Percentiles rank a stretch among this genome's conserved stretches.
phyloP scores from a whole-genome alignment of 2,888 invertebrate genomes.

The Papilio gigon region DNA sequence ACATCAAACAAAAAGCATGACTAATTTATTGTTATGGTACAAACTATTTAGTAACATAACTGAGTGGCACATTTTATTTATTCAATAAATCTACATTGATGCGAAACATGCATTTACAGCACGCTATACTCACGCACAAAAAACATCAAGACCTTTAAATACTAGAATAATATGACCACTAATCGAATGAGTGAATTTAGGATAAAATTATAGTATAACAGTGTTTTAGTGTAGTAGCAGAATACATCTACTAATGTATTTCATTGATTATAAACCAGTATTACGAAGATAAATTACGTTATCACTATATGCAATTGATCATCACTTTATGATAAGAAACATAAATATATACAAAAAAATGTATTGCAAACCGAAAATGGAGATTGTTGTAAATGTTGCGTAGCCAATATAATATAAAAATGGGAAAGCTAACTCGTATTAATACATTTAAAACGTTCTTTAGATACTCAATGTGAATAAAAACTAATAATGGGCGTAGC shows the following conservation, averaged over 20 bases:
- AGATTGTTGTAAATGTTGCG: no score
- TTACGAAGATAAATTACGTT: constrained; percentile 5
- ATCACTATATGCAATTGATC: constrained; percentile 3
- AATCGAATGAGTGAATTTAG: neutral
- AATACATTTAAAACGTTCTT: neutral
- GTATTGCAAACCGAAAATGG: constrained; percentile 10
- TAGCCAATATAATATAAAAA: neutral
- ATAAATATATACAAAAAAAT: constrained; percentile 17
- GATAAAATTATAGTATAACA: neutral
- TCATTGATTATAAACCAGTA: neutral
- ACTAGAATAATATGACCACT: neutral
- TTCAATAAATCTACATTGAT: neutral
- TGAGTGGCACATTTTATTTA: neutral
- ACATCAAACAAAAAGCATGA: constrained; percentile 10
- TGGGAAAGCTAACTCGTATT: neutral
- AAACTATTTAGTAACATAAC: no score
- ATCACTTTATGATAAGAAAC: constrained; percentile 16
- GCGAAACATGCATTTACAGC: neutral
- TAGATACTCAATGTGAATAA: neutral
- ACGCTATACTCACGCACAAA: neutral
- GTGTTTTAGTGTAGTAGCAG: no score
- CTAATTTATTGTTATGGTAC: constrained; percentile 16
- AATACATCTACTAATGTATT: neutral
- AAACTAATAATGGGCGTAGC: constrained; percentile 36
- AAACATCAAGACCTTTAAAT: neutral